Evolutionary conservation across 2,113 vertebrate genomes (phyloP), one percentile per base, ranked within the genome.

Genomic region (Peromyscus leucopus): DNA sequence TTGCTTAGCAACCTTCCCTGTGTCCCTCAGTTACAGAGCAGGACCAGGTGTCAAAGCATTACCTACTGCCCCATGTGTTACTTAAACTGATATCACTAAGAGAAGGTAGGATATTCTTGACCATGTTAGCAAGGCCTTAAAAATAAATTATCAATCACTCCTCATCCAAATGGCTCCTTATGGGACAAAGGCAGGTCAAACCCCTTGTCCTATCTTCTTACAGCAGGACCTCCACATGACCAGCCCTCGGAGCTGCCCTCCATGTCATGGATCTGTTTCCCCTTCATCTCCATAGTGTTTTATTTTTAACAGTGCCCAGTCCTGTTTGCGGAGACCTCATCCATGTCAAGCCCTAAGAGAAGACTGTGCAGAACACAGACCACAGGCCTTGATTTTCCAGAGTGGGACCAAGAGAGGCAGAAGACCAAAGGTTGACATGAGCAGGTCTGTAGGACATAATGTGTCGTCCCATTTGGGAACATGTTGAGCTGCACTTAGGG

Each of bases 131-230:
- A 42, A 28, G 26, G 1, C 22, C 51, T 55, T 55, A 55, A 74
- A n/a, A 65, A 8, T 19, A 80, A 33, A 15, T 33, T 92, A 42
- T 7, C 31, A 31, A 63, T 75, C 57, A 51, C 17, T 74, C 7
- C 5, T 51, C 17, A n/a, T 36, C 71, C 28, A 71, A 57, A 42
- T 51, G 42, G 36, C 8, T 72, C 1, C 4, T 59, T 16, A 1
- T 15, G 17, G 1, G 33, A 59, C 4, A n/a, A 15, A 59, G 19
- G 7, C 2, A 9, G 24, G 22, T 51, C 6, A 57, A 84, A 1
- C 10, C 59, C 26, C 5, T 19, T 51, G 2, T 7, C 28, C 57
- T 26, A 0, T 33, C 1, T 31, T 39, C 42, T 51, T 16, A 0
- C 2, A 3, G 46, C 15, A 57, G 16, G 42, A 7, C 28, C 28